A percentile compares a stretch with the other conserved stretches of the same genome.
phyloP scores from a whole-genome alignment of 2,113 vertebrate species.

The Hydrochoerus hydrochaeris region DNA sequence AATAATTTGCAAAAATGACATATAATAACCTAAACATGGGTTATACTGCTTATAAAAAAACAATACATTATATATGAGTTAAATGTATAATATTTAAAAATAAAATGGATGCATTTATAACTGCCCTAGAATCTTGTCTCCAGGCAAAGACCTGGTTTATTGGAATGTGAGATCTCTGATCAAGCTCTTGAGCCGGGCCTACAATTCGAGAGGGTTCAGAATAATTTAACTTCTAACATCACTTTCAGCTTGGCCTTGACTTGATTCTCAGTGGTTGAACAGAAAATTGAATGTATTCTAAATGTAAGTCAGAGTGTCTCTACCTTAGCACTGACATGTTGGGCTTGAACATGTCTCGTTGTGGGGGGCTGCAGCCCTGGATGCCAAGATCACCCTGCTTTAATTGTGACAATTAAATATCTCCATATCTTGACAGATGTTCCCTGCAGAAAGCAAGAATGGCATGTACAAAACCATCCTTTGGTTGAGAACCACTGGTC shows the following conservation, averaged over 20 bases:
- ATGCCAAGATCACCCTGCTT: neutral
- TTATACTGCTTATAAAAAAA: neutral
- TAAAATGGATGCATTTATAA: neutral
- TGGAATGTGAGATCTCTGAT: neutral
- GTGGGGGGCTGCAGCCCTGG: neutral
- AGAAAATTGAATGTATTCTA: slow-evolving; percentile 10
- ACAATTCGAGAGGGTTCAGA: neutral
- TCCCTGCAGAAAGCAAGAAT: neutral
- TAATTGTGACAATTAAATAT: neutral
- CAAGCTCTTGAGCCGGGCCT: neutral
- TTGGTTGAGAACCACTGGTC: neutral
- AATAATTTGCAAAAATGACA: neutral
- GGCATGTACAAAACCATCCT: neutral
- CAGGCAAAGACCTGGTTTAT: neutral
- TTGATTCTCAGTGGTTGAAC: neutral
- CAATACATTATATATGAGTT: neutral
- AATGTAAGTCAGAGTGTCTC: neutral
- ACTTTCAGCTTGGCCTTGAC: neutral
- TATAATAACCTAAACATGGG: neutral
- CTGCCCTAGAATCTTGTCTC: neutral
- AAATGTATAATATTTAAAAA: neutral
- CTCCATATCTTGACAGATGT: neutral
- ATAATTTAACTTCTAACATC: slow-evolving; percentile 29
- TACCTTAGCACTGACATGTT: neutral
- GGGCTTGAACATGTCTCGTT: neutral